Evolutionary conservation across 1,140 invertebrate genomes (phyloP).

Genomic region (Zaprionus camerounensis): DNA sequence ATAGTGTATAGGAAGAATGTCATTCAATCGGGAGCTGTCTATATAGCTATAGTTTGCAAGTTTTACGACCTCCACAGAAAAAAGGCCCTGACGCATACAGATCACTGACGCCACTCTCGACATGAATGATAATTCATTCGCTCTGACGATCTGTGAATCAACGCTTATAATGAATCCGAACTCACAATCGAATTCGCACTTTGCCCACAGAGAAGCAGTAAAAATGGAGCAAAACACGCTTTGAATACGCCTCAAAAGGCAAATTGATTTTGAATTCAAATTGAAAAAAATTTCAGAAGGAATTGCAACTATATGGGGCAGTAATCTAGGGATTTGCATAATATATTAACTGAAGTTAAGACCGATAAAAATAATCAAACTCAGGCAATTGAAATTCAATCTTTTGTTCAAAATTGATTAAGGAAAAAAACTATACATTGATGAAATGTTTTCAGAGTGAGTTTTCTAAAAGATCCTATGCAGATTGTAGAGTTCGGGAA

Average conservation of each 20-base stretch:
- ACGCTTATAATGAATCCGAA: not conserved
- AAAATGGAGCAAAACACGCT: not conserved
- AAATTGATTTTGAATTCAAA: constrained; percentile 17
- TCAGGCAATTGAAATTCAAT: not conserved
- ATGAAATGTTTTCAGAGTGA: too few species aligned
- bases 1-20: not conserved
- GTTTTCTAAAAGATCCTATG: too few species aligned
- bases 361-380: not conserved
- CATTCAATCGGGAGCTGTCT: not conserved
- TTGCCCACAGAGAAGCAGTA: not conserved
- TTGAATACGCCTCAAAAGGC: constrained; percentile 7
- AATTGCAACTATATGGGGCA: not conserved
- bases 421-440: too few species aligned
- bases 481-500: too few species aligned
- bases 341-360: not conserved
- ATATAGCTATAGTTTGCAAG: not conserved
- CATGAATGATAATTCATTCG: constrained; percentile 10
- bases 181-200: constrained; percentile 6
- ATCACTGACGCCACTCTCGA: not conserved
- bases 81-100: not conserved
- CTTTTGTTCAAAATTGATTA: too few species aligned
- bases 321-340: not conserved
- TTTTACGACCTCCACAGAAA: constrained; percentile 6
- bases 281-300: not conserved
- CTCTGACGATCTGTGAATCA: not conserved